Evolutionary conservation across 2,113 vertebrate genomes (phyloP), one percentile per base, ranked within the genome.

Genomic region (Nibea coibor): DNA sequence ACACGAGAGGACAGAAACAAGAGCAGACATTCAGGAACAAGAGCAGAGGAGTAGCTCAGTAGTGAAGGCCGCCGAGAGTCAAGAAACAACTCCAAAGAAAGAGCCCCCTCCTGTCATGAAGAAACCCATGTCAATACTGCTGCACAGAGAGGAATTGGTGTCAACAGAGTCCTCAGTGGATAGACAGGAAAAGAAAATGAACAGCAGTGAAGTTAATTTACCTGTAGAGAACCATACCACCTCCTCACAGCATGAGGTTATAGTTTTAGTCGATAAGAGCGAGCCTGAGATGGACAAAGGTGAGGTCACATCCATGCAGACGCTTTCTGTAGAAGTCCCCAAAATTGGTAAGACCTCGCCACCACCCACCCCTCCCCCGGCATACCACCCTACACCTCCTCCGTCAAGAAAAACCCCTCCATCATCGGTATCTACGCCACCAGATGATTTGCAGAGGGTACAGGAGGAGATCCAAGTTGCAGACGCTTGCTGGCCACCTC

Each of bases 311-410:
- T 19, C 76, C 20, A 74, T 71, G 71, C 85, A 90, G 42, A 84
- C 47, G 2, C 88, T 89, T 77, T 26, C 71, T 79, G 10, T 76
- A 57, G 85, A 90, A 5, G 35, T 42, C 48, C 78, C 87, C 54
- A 88, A 76, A 81, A 74, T 83, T 3, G 81, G 4, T 45, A 88
- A 84, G 15, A 57, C 76, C 71, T 96, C 97, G 0, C 97, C 96
- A 0, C 95, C 97, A 4, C 96, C 95, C 0, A 97, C 97, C 0
- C 96, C 97, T 6, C 97, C 97, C 0, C 97, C 97, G 0, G 86
- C 96, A 79, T 95, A 98, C 70, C 96, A 96, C 4, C 97, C 96
- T 0, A 96, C 96, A 10, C 96, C 97, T 0, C 97, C 97, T 0
- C 96, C 94, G 0, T 86, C 73, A 10, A 97, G 96, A 93, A 97